Base-by-base conservation (phyloP, 2,113 vertebrate species). In the Macheiramphus alcinus region DNA sequence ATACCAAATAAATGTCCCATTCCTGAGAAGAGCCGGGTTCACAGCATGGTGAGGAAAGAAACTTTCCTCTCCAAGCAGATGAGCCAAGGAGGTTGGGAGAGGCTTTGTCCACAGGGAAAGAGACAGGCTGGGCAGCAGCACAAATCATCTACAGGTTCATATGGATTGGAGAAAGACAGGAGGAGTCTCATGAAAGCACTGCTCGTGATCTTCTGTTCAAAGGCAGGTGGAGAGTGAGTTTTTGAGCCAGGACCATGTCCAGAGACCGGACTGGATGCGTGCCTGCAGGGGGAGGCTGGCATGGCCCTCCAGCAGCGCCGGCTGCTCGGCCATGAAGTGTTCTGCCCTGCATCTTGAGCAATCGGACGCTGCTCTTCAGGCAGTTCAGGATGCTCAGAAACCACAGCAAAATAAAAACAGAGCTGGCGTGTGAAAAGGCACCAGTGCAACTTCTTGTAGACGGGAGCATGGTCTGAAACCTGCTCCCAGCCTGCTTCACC, bases 231-330 rank as follows among this genome's bases (percentile, higher is more conserved):
- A 34, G 45, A 27, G 52, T 7, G 15, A 45, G 14, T 19, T 63
- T 47, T 11, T 16, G 26, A n/a, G 13, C 29, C 45, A 31, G 56
- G 32, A 38, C 7, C 10, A 0, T 1, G 17, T 31, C 16, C 53
- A 26, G 72, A 34, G 47, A 10, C 27, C 0, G 3, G 27, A 1
- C n/a, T 11, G 36, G 66, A 7, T 5, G 29, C 0, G 2, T 25
- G 50, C 63, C 31, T 40, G 36, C 4, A 15, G 53, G 67, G 10
- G 32, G 20, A 58, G 20, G 31, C 32, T 50, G 71, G 13, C 13
- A 40, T 11, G n/a, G 59, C 45, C 29, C 43, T 13, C 2, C 0
- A 5, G 67, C 21, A 91, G 66, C 80, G 52, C 32, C 8, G 7
- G 34, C 43, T 19, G 59, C 72, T 66, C 15, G 26, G 66, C 42